Percentiles rank a stretch among this genome's conserved stretches.
phyloP scores from a whole-genome alignment of 2,888 invertebrate species.

The Toxonevra muliebris region DNA sequence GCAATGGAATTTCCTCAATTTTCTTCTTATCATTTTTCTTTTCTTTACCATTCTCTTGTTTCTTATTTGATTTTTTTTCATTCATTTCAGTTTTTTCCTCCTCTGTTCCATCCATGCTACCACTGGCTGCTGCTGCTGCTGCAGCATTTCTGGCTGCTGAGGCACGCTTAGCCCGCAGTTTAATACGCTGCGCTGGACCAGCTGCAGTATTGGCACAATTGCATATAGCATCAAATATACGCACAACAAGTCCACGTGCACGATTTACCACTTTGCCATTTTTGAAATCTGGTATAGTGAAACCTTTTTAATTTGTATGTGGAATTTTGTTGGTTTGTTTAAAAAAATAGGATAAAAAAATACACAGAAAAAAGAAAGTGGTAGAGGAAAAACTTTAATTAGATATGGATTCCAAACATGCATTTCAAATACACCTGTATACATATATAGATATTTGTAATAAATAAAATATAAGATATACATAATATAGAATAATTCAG shows the following conservation, averaged over 20 bases:
- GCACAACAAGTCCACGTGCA: constrained; percentile 71
- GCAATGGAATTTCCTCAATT: constrained; percentile 39
- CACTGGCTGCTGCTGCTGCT: constrained; percentile 23
- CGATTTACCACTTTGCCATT: constrained; percentile 69
- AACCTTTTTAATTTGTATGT: constrained; percentile 48
- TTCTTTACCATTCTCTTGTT: constrained; percentile 32
- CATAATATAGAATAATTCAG: too few relatives aligned
- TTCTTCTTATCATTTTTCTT: constrained; percentile 49
- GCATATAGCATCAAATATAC: constrained; percentile 72
- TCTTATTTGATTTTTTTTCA: constrained; percentile 37
- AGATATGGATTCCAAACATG: constrained; percentile 14
- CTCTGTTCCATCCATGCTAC: constrained; percentile 13
- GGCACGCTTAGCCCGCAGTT: constrained; percentile 56
- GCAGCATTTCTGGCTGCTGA: constrained; percentile 37
- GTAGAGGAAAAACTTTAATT: constrained; percentile 31
- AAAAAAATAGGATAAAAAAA: constrained; percentile 21
- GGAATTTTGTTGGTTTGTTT: constrained; percentile 34
- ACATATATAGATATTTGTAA: too few relatives aligned
- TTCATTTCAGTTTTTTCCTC: constrained; percentile 32
- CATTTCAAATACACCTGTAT: not conserved
- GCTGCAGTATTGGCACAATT: constrained; percentile 72
- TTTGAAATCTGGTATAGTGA: constrained; percentile 67
- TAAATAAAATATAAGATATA: too few relatives aligned
- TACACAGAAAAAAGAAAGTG: constrained; percentile 25
- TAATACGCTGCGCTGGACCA: constrained; percentile 66